Evolutionary conservation across 2,888 invertebrate species (phyloP).

Genomic region (Dolichomitus sp.): DNA sequence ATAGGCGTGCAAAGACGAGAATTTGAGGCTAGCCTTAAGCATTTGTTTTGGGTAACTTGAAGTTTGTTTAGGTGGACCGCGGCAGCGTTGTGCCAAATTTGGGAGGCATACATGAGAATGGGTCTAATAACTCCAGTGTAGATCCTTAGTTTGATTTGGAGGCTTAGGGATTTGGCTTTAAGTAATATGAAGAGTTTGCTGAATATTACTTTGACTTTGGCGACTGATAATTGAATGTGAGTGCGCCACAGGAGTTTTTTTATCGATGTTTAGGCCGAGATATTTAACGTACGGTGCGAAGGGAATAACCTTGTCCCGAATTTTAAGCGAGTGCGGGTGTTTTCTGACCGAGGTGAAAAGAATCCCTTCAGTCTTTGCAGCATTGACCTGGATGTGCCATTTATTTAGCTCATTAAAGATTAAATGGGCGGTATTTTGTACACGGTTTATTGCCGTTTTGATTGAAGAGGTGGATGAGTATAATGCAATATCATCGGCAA

Average conservation of each 20-base stretch:
- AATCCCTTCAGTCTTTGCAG: no score
- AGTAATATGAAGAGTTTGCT: neutral
- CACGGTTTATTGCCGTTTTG: no score
- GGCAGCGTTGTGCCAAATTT: conserved; percentile 19
- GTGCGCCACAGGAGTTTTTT: conserved; percentile 13
- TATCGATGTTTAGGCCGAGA: neutral
- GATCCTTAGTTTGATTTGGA: conserved; percentile 7
- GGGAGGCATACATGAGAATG: neutral
- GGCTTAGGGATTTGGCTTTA: conserved; percentile 2
- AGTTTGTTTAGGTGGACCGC: neutral
- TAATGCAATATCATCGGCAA: neutral
- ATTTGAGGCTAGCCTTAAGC: neutral
- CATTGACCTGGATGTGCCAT: no score
- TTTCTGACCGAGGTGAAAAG: neutral
- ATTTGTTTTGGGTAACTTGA: conserved; percentile 11
- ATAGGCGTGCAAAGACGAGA: neutral
- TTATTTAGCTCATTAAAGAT: no score
- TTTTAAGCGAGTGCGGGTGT: neutral
- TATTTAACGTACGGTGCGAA: neutral
- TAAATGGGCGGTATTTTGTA: no score
- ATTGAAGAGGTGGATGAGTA: neutral
- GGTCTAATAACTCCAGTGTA: conserved; percentile 7
- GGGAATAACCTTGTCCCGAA: neutral
- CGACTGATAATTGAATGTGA: neutral
- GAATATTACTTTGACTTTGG: conserved; percentile 1